Conservation (phyloP, 2,113 vertebrate genomes). For the Mustela nigripes region DNA sequence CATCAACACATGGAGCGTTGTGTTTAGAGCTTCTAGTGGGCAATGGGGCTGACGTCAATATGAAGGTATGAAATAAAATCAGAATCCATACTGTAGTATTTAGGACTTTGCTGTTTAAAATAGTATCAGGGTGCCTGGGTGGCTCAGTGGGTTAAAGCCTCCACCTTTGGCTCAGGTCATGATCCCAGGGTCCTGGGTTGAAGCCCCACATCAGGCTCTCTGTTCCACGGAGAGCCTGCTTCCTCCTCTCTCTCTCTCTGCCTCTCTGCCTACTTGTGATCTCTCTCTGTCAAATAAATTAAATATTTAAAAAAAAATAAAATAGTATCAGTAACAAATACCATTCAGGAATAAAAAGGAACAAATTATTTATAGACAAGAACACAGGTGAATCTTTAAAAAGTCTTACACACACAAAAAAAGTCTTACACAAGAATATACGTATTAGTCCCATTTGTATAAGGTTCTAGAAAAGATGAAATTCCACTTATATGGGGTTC, state of each 20-base stretch:
- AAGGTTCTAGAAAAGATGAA: constrained; percentile 55
- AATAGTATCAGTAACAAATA: neutral
- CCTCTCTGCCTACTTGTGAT: too few species aligned
- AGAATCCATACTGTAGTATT: neutral
- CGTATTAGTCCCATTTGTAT: neutral
- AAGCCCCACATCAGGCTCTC: too few species aligned
- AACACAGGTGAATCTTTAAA: constrained; percentile 50
- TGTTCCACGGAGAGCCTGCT: too few species aligned
- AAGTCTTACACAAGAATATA: neutral
- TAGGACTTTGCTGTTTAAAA: neutral
- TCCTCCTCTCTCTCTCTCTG: too few species aligned
- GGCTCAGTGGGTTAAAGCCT: too few species aligned
- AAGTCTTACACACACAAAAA: neutral
- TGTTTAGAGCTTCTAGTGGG: constrained; percentile 98
- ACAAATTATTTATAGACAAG: neutral
- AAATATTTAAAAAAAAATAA: neutral
- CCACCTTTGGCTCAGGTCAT: too few species aligned
- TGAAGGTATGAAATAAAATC: constrained; percentile 91
- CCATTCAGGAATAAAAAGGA: neutral
- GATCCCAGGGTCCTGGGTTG: too few species aligned
- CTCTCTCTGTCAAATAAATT: too few species aligned
- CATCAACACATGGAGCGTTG: constrained; percentile 96
- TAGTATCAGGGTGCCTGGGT: neutral
- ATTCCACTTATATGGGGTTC: constrained; percentile 28
- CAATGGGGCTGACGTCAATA: constrained; percentile 97